Base-by-base conservation (phyloP, 2,888 invertebrate species). In the Venustoraphidia nigricollis region DNA sequence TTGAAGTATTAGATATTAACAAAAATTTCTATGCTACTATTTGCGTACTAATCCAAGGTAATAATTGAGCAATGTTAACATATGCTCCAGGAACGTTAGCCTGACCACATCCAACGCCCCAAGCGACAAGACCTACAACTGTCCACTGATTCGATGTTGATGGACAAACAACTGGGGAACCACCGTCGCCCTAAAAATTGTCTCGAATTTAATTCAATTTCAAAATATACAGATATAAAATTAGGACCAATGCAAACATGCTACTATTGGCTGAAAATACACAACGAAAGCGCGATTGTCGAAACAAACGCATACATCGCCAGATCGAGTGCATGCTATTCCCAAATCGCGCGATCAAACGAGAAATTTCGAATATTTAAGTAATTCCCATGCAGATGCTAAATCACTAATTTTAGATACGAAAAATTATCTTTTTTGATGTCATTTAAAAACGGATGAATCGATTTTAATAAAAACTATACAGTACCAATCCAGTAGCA, bases 1-100 rank as follows among this genome's bases (percentile, higher is more conserved):
- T 17, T 17, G 17, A 49, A 55, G 8, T 50, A 55, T 39, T 43
- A 57, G 10, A 46, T 49, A 39, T 45, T 60, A 44, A 59, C 59
- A 2, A 59, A 60, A 38, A 55, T 57, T 8, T 38, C 5, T 13
- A 38, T 38, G 11, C 38, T 38, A n/a, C 13, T 17, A 36, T 45
- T 45, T 45, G 36, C 9, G 13, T 14, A 17, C 38, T 17, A 9
- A 45, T 45, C 45, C 45, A 45, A 2, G 45, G 45, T 17, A 45
- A 13, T 17, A 45, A 45, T 13, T 45, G 14, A 10, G 45, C 45
- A 10, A 45, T 38, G 34, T 45, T 45, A 9, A 45, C 45, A 34
- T 45, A 45, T 37, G 38, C 45, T 10, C 45, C 45, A 3, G 45
- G 45, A 11, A 45, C 38, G n/a, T 38, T 38, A 8, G 45, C 37